Conservation (phyloP, 2,797 vertebrate species). For the Cynopterus sphinx region DNA sequence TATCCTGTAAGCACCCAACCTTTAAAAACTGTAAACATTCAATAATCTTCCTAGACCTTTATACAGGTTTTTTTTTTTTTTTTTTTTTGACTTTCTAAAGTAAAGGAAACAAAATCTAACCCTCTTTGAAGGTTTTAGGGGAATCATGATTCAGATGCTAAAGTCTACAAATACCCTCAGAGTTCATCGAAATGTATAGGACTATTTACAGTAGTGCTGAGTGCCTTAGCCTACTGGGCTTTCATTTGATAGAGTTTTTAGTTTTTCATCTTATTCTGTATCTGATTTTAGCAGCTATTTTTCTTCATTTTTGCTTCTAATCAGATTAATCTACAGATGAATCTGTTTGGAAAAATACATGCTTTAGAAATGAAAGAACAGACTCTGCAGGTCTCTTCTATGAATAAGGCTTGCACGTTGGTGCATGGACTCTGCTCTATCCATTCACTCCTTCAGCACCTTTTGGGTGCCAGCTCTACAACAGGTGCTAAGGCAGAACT, state of each 20-base stretch:
- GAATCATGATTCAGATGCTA: neutral
- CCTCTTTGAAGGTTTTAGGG: slow-evolving; percentile 32
- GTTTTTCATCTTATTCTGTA: slow-evolving; percentile 24
- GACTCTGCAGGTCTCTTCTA: neutral
- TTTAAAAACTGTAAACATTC: slow-evolving; percentile 37
- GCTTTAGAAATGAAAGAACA: slow-evolving; percentile 29
- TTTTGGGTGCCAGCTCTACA: neutral
- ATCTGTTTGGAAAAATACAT: slow-evolving; percentile 1
- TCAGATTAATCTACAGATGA: neutral
- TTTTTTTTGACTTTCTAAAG: slow-evolving; percentile 7
- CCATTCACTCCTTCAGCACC: neutral
- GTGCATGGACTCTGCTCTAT: neutral
- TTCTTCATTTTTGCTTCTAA: slow-evolving; percentile 4
- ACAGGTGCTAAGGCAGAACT: neutral
- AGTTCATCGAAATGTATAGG: neutral
- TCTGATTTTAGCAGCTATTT: slow-evolving; percentile 28
- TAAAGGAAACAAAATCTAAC: slow-evolving; percentile 39
- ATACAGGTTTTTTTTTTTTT: neutral
- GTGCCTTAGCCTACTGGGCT: neutral
- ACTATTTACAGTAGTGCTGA: neutral
- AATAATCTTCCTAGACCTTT: slow-evolving; percentile 28
- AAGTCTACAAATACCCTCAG: neutral
- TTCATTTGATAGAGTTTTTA: slow-evolving; percentile 36
- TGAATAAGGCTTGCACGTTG: neutral
- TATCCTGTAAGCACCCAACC: neutral